phyloP scores from a whole-genome alignment of 1,140 invertebrate genomes.

The Drosophila simulans region DNA sequence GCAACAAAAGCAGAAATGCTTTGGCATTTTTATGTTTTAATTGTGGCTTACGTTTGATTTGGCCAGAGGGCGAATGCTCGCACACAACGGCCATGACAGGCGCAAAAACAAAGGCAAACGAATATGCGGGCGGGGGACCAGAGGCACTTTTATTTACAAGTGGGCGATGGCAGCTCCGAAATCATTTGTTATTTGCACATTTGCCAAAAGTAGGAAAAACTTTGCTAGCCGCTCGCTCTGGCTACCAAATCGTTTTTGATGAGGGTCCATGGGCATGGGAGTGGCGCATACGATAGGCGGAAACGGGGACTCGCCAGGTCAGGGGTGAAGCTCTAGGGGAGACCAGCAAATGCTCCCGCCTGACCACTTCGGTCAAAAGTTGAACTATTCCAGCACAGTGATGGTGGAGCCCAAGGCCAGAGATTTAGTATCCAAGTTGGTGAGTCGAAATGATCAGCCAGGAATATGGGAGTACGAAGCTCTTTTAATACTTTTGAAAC shows the following conservation, averaged over 20 bases:
- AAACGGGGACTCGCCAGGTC: background rate
- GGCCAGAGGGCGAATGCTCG: conserved; percentile 60
- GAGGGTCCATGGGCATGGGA: conserved; percentile 48
- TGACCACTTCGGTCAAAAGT: conserved; percentile 46
- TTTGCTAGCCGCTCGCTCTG: conserved; percentile 48
- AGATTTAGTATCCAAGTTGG: background rate
- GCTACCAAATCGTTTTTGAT: conserved; percentile 78
- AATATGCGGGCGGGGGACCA: conserved; percentile 64
- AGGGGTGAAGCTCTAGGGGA: background rate
- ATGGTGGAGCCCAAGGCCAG: background rate
- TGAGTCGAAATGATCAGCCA: background rate
- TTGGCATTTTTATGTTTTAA: conserved; percentile 75
- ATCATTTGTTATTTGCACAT: conserved; percentile 82
- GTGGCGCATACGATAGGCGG: too few relatives aligned
- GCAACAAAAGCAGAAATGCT: conserved; percentile 38
- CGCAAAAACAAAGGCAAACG: conserved; percentile 75
- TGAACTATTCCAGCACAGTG: conserved; percentile 4
- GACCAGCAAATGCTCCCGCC: conserved; percentile 22
- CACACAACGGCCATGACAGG: conserved; percentile 70
- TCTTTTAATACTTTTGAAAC: background rate
- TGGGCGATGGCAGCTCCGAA: conserved; percentile 75
- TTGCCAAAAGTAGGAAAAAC: conserved; percentile 69
- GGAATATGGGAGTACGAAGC: too few relatives aligned
- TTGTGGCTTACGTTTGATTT: conserved; percentile 81
- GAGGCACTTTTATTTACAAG: conserved; percentile 77